Conservation (phyloP, 2,797 vertebrate species). For the Anabas testudineus region DNA sequence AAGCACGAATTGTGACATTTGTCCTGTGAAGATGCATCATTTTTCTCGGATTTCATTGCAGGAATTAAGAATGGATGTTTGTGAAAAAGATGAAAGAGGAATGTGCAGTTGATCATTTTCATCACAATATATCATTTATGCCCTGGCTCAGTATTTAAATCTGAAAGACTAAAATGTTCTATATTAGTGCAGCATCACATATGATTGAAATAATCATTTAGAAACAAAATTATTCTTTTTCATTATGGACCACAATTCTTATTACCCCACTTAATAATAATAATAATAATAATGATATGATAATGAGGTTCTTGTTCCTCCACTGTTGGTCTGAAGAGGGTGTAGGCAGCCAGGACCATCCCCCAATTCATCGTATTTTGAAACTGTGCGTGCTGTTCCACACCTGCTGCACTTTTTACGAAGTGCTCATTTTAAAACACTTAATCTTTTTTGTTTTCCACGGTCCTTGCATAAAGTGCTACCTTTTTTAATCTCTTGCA, state of each 20-base stretch:
- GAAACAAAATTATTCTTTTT: conserved; percentile 58
- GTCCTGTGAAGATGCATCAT: conserved; percentile 40
- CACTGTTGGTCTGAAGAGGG: conserved; percentile 21
- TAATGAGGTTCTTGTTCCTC: conserved; percentile 3
- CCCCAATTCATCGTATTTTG: conserved; percentile 20
- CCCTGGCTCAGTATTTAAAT: conserved; percentile 59
- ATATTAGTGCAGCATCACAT: conserved; percentile 22
- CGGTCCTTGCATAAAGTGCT: conserved; percentile 72
- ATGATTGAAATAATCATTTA: conserved; percentile 26
- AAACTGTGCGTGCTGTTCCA: conserved; percentile 11
- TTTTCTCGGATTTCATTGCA: conserved; percentile 36
- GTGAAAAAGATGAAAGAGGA: conserved; percentile 22
- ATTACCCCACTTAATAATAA: neutral
- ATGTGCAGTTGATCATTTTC: conserved; percentile 32
- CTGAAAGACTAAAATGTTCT: conserved; percentile 24
- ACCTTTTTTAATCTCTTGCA: conserved; percentile 76
- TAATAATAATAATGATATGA: neutral
- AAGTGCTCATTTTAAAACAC: conserved; percentile 61
- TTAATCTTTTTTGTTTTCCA: conserved; percentile 48
- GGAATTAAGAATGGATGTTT: conserved; percentile 24
- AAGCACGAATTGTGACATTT: conserved; percentile 50
- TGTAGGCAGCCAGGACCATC: neutral
- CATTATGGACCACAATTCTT: conserved; percentile 47
- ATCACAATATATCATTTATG: conserved; percentile 25
- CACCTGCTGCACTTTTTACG: conserved; percentile 40